These are phyloP conservation scores for Heterocephalus glaber DNA, from an alignment of 2,113 vertebrate species.

Conservation along the genomic window DNA sequence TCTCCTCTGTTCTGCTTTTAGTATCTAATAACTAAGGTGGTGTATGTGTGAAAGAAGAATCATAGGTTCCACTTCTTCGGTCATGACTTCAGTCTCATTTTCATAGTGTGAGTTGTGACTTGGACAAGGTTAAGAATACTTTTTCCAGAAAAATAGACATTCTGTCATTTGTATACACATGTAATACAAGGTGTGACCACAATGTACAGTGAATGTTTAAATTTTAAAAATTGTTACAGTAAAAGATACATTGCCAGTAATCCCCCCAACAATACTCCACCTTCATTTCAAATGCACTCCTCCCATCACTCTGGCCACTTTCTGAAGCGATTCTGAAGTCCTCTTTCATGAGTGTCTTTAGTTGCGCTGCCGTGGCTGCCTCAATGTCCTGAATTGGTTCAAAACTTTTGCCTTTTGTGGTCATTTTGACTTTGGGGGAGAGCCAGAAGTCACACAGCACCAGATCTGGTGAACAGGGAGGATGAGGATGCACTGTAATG, in stretches of 20 bases:
- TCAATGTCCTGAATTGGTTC: background rate
- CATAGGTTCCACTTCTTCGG: background rate
- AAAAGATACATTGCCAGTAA: background rate
- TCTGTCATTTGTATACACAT: background rate
- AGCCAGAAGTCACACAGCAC: background rate
- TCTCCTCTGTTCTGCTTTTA: background rate
- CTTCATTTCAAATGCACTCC: background rate
- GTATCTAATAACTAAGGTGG: background rate
- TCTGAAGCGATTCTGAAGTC: background rate
- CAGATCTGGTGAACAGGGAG: background rate
- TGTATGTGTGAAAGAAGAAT: background rate
- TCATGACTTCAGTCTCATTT: background rate
- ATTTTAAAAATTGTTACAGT: background rate
- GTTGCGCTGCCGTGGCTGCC: rapidly evolving
- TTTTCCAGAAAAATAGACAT: background rate
- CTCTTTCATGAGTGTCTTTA: background rate
- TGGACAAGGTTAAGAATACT: background rate
- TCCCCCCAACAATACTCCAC: background rate
- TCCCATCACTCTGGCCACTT: background rate
- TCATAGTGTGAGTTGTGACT: background rate
- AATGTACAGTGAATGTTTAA: background rate
- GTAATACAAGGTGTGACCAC: background rate
- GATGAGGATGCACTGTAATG: background rate
- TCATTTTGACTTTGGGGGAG: background rate
- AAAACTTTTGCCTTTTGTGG: background rate